These are phyloP conservation scores for Congeria kusceri DNA, from an alignment of 2,888 invertebrate genomes.

Conservation along the genomic window DNA sequence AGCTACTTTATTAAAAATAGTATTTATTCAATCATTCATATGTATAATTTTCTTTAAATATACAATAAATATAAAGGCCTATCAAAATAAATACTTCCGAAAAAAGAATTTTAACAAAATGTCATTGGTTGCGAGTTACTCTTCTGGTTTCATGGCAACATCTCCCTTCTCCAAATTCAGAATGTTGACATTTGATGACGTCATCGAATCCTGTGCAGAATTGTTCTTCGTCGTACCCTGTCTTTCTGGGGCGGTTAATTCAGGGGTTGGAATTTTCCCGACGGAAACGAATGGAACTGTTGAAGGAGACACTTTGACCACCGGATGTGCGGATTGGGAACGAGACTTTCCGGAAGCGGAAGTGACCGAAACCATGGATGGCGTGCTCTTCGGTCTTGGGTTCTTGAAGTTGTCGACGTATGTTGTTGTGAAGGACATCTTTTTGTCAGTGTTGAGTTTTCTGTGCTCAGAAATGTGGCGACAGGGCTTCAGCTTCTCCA, in stretches of 20 bases:
- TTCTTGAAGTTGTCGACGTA: slow-evolving; percentile 50
- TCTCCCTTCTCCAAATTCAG: background rate
- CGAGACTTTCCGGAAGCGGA: background rate
- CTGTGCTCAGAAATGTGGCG: slow-evolving; percentile 49
- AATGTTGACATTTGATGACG: background rate
- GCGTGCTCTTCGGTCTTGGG: slow-evolving; percentile 37
- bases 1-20: no score
- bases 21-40: no score
- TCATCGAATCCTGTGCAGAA: background rate
- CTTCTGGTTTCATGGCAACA: background rate
- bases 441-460: slow-evolving; percentile 20
- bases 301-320: background rate
- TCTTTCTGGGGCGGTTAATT: background rate
- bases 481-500: slow-evolving; percentile 36
- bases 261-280: slow-evolving; percentile 2
- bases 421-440: slow-evolving; percentile 44
- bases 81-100: no score
- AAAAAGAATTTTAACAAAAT: no score
- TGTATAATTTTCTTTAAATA: no score
- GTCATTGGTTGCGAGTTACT: background rate
- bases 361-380: background rate
- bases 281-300: background rate
- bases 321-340: slow-evolving; percentile 17
- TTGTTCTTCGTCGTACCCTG: background rate
- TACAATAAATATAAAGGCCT: no score